Evolutionary conservation across 64 coral and sea anemone species (phyloP), one percentile per base, ranked within the genome.

Genomic region (Exaiptasia diaphana): DNA sequence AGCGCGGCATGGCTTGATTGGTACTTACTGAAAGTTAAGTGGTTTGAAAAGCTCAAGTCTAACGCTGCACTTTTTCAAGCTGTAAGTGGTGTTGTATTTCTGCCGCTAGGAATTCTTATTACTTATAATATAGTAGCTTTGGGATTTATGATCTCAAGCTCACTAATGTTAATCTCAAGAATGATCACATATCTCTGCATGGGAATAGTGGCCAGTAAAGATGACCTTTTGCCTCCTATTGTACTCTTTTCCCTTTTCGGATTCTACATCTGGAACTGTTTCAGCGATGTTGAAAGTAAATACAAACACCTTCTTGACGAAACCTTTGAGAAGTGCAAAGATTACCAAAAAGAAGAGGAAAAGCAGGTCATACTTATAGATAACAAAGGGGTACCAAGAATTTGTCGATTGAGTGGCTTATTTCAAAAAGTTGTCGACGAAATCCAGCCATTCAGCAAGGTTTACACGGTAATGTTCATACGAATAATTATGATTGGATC

Each of bases 301-400:
- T 58, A 58, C 20, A n/a, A 58, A 58, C 22, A 20, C 20, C 54
- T 58, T 2, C 20, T 58, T n/a, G 29, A 58, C 22, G 21, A 58
- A 58, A 58, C n/a, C 21, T 58, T 58, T 27, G 54, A 58, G 29
- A 58, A 58, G 54, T 58, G 54, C n/a, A 58, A 58, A 58, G 54
- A 58, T 5, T 27, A 20, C 3, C 54, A 58, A 25, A n/a, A n/a
- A n/a, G n/a, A n/a, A n/a, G n/a, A n/a, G n/a, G 54, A 21, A 24
- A 17, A 58, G 29, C 20, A 58, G 20, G 54, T 27, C 29, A 3
- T 58, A 23, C 22, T 27, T 20, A 25, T 58, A 25, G 54, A 58
- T 58, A 27, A 21, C 54, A 58, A 58, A 24, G 54, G 54, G 29
- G 20, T 20, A 27, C 20, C 54, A 20, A 23, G 54, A 58, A 58